Percentiles rank a stretch among this genome's conserved stretches.
phyloP scores from a whole-genome alignment of 2,797 vertebrate genomes.

The Otolemur crassicaudatus region DNA sequence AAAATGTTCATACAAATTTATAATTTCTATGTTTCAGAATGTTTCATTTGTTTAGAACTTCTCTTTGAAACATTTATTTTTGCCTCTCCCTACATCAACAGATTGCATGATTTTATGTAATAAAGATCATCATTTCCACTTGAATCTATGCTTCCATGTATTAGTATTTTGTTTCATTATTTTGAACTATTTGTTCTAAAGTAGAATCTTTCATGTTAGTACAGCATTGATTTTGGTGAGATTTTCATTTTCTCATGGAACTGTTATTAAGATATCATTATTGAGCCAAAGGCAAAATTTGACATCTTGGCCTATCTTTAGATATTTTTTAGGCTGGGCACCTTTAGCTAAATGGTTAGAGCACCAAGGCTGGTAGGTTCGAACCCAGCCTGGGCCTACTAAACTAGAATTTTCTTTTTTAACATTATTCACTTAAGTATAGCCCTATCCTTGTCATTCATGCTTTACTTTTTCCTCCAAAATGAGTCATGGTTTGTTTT shows the following conservation, averaged over 20 bases:
- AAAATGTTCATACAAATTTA: conserved; percentile 23
- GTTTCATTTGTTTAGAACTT: neutral
- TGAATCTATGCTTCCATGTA: neutral
- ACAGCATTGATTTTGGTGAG: neutral
- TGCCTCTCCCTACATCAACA: neutral
- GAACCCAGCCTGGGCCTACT: too few species aligned
- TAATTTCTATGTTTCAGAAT: neutral
- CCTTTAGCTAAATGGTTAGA: too few species aligned
- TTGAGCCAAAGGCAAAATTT: conserved; percentile 14
- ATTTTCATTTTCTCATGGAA: conserved; percentile 61
- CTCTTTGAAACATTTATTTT: neutral
- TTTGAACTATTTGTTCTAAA: conserved; percentile 46
- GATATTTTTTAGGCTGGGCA: too few species aligned
- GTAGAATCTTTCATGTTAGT: conserved; percentile 24
- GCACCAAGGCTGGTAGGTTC: too few species aligned
- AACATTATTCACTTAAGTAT: neutral
- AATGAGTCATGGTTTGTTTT: neutral
- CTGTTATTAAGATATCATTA: conserved; percentile 12
- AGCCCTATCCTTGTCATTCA: neutral
- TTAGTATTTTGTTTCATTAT: conserved; percentile 19
- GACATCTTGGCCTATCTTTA: conserved; percentile 7
- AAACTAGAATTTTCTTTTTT: too few species aligned
- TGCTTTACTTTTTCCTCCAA: conserved; percentile 16
- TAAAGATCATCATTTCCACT: neutral
- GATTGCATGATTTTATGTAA: neutral